Evolutionary conservation across 2,888 invertebrate genomes (phyloP).

Genomic region (Omphaloscelis lunosa): DNA sequence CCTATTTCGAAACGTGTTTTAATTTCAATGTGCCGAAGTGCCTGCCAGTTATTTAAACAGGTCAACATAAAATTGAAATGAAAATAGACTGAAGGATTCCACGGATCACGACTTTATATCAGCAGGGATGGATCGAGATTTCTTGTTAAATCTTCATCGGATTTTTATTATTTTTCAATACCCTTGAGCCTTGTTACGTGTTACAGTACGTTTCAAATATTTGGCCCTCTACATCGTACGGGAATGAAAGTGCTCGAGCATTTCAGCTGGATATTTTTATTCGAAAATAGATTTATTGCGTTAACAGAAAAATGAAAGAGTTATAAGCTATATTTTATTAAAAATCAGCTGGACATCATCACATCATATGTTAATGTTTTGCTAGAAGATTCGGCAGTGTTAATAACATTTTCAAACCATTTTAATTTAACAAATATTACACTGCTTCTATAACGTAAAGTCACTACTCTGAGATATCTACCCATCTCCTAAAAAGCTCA

Average conservation of each 20-base stretch:
- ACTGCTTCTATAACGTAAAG: neutral
- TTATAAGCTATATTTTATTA: neutral
- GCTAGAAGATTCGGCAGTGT: neutral
- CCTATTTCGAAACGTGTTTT: neutral
- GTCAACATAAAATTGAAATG: slow-evolving; percentile 3
- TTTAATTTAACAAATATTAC: no score
- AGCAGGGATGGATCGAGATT: neutral
- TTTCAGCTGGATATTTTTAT: neutral
- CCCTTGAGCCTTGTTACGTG: neutral
- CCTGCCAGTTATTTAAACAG: neutral
- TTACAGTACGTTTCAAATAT: neutral
- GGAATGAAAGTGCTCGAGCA: neutral
- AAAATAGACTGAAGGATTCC: neutral
- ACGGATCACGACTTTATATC: neutral
- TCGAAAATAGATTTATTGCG: neutral
- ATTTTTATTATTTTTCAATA: slow-evolving; percentile 20
- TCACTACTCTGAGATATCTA: neutral
- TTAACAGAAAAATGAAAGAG: neutral
- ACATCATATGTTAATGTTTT: neutral
- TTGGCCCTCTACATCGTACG: neutral
- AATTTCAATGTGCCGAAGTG: neutral
- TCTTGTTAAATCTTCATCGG: slow-evolving; percentile 4
- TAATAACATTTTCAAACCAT: neutral
- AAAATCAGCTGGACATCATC: neutral
- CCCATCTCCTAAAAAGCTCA: slow-evolving; percentile 28